These are phyloP conservation scores for Andrena chrysosceles DNA, from an alignment of 2,888 invertebrate species.

Conservation along the genomic window DNA sequence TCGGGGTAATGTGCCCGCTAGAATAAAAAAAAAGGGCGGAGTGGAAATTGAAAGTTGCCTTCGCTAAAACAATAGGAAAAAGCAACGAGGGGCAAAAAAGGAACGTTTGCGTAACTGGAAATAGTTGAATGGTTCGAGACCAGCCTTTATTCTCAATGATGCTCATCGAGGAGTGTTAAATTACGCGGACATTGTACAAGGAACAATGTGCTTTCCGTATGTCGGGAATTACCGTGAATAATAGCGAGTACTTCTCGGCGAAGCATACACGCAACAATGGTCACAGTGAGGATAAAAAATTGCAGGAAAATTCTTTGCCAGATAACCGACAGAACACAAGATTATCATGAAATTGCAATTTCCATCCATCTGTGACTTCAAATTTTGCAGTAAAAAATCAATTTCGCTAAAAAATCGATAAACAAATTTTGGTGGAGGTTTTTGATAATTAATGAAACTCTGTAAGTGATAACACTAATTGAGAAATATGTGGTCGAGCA, in stretches of 20 bases:
- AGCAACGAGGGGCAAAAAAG: slow-evolving; percentile 18
- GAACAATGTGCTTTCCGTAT: slow-evolving; percentile 64
- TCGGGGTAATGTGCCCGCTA: background rate
- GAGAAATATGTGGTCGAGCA: no score
- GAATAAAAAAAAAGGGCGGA: slow-evolving; percentile 5
- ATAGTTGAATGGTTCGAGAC: slow-evolving; percentile 59
- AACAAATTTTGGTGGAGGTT: background rate
- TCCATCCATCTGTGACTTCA: background rate
- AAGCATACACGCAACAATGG: slow-evolving; percentile 47
- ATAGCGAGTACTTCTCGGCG: slow-evolving; percentile 44
- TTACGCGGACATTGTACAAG: slow-evolving; percentile 67
- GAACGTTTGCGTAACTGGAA: slow-evolving; percentile 58
- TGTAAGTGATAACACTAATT: no score
- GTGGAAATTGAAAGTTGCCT: slow-evolving; percentile 37
- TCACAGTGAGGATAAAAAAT: slow-evolving; percentile 16
- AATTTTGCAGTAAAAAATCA: background rate
- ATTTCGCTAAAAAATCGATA: background rate
- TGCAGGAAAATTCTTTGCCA: slow-evolving; percentile 28
- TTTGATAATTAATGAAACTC: no score
- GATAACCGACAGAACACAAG: background rate
- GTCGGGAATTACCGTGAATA: slow-evolving; percentile 57
- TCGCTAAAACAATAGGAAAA: slow-evolving; percentile 40
- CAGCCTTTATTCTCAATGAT: slow-evolving; percentile 58
- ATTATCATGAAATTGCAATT: background rate
- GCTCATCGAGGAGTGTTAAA: slow-evolving; percentile 65